These are phyloP conservation scores for Wiebesia pumilae DNA, from an alignment of 1,140 invertebrate genomes.

Conservation along the genomic window DNA sequence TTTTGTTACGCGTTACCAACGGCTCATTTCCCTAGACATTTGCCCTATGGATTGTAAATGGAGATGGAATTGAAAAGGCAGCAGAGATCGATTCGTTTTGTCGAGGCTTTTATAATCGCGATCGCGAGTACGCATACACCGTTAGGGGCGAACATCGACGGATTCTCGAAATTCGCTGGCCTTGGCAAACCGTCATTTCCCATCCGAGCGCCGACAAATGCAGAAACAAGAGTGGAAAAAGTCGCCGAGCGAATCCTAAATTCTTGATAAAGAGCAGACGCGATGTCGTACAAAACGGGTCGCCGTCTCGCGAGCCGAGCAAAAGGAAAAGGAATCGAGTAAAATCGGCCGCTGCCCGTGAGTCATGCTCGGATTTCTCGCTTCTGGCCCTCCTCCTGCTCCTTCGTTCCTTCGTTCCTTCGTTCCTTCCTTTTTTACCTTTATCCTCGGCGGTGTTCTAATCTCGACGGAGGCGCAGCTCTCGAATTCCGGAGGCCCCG, in stretches of 20 bases:
- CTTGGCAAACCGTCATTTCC: background rate
- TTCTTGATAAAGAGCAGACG: slow-evolving; percentile 43
- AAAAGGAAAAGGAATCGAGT: slow-evolving; percentile 33
- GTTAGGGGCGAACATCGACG: no score
- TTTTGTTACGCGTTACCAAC: no score
- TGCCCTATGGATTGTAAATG: no score
- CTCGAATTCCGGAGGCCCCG: slow-evolving; percentile 44
- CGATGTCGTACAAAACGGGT: slow-evolving; percentile 51
- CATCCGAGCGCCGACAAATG: background rate
- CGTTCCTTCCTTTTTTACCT: background rate
- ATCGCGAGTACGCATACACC: no score
- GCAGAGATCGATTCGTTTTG: no score
- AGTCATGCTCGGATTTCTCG: slow-evolving; percentile 22
- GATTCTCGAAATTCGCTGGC: no score
- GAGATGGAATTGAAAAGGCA: no score
- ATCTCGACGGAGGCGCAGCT: slow-evolving; percentile 34
- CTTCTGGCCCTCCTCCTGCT: background rate
- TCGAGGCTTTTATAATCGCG: no score
- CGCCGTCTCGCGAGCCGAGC: slow-evolving; percentile 21
- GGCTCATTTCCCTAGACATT: no score
- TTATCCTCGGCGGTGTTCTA: slow-evolving; percentile 14
- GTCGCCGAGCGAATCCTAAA: background rate
- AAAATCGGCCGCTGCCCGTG: background rate
- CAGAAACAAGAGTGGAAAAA: background rate
- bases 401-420: slow-evolving; percentile 4